Evolutionary conservation across 2,113 vertebrate genomes (phyloP).

Genomic region (Plecotus auritus): DNA sequence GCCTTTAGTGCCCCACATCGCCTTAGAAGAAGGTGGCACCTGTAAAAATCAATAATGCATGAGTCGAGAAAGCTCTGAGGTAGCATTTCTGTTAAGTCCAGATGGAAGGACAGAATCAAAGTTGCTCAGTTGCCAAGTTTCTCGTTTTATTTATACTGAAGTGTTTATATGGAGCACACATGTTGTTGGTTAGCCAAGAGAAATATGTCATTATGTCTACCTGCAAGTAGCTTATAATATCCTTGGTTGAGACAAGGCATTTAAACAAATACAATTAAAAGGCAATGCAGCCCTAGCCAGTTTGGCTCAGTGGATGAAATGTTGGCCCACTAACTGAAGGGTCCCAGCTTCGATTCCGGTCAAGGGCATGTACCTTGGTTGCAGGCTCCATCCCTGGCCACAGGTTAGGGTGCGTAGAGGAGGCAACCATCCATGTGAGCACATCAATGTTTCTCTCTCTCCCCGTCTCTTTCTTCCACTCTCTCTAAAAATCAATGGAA

Average conservation of each 20-base stretch:
- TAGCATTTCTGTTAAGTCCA: slow-evolving; percentile 53
- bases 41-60: slow-evolving; percentile 73
- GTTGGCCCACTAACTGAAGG: not conserved
- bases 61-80: slow-evolving; percentile 53
- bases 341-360: not conserved
- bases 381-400: not conserved
- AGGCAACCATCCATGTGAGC: not conserved
- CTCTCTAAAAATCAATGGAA: not conserved
- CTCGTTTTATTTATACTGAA: slow-evolving; percentile 37
- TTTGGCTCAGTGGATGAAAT: not conserved
- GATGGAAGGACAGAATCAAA: slow-evolving; percentile 34
- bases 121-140: slow-evolving; percentile 40
- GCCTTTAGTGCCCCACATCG: slow-evolving; percentile 27
- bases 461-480: not conserved
- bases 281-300: not conserved
- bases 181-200: slow-evolving; percentile 39
- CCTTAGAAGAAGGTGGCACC: slow-evolving; percentile 63
- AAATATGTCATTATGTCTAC: slow-evolving; percentile 36
- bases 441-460: not conserved
- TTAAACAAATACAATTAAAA: slow-evolving; percentile 44
- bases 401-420: not conserved
- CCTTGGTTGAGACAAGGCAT: slow-evolving; percentile 22
- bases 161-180: slow-evolving; percentile 37
- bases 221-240: slow-evolving; percentile 55
- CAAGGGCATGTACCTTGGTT: not conserved